Conservation (phyloP, 2,797 vertebrate species). For the Ispidina lecontei region DNA sequence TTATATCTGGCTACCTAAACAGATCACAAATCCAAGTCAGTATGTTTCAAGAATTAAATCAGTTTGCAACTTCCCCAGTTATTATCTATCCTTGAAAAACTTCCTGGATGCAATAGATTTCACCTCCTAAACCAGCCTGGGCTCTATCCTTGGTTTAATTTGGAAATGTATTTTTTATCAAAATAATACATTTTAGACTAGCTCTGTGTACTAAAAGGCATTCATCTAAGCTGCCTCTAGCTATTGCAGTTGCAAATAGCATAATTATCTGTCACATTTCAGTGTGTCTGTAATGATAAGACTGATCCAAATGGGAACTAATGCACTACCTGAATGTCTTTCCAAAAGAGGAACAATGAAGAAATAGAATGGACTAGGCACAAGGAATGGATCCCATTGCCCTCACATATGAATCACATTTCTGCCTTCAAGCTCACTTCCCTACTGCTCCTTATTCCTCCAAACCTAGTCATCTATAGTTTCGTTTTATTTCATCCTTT, state of each 20-base stretch:
- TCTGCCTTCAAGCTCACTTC: background rate
- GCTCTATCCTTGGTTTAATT: background rate
- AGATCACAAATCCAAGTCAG: background rate
- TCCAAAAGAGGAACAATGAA: background rate
- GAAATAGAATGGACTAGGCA: background rate
- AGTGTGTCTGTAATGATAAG: background rate
- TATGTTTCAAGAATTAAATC: background rate
- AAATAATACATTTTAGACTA: background rate
- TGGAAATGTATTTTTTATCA: background rate
- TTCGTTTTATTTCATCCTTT: background rate
- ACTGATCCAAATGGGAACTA: background rate
- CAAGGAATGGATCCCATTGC: background rate
- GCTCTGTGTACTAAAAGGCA: background rate
- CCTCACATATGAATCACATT: background rate
- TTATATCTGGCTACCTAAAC: background rate
- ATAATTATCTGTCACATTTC: constrained; percentile 12
- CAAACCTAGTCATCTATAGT: background rate
- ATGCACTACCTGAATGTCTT: background rate
- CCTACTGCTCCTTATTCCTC: background rate
- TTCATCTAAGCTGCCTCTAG: background rate
- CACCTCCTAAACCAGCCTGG: background rate
- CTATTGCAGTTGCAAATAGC: background rate
- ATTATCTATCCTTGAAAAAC: background rate
- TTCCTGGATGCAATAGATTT: background rate
- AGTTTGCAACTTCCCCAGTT: background rate